Evolutionary conservation across 2,888 invertebrate species (phyloP).

Genomic region (Philonicus albiceps): DNA sequence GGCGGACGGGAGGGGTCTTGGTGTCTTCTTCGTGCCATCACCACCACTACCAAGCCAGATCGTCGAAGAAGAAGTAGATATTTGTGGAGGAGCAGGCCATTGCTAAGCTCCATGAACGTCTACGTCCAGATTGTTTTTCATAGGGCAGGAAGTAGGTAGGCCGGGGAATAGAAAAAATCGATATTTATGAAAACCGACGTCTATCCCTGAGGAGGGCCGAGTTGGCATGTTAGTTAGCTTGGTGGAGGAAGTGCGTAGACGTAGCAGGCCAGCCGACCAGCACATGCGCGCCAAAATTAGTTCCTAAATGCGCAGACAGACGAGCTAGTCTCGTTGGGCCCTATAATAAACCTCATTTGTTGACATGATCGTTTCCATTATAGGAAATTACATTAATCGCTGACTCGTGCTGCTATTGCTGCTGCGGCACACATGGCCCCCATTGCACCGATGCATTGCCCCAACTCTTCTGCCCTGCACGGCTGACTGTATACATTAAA

Average conservation of each 20-base stretch:
- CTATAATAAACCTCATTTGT: slow-evolving; percentile 36
- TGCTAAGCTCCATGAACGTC: neutral
- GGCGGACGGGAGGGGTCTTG: neutral
- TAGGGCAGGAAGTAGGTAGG: slow-evolving; percentile 15
- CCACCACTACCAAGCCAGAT: neutral
- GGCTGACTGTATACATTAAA: neutral
- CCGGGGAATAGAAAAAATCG: neutral
- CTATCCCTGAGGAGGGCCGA: neutral
- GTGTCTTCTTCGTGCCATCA: neutral
- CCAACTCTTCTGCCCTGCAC: neutral
- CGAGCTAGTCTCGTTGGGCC: slow-evolving; percentile 8
- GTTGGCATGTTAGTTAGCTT: neutral
- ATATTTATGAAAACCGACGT: neutral
- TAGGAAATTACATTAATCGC: slow-evolving; percentile 33
- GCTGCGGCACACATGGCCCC: slow-evolving; percentile 15
- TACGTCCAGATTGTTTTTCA: neutral
- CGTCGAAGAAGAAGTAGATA: neutral
- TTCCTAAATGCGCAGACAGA: slow-evolving; percentile 12
- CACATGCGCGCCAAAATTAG: slow-evolving; percentile 31
- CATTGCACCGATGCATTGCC: neutral
- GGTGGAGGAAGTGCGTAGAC: neutral
- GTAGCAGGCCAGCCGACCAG: neutral
- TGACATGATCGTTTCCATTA: slow-evolving; percentile 39
- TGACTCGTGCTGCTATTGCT: slow-evolving; percentile 21
- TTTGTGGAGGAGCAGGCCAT: neutral